Evolutionary conservation across 2,797 vertebrate genomes (phyloP), one percentile per base, ranked within the genome.

Genomic region (Uromys caudimaculatus): DNA sequence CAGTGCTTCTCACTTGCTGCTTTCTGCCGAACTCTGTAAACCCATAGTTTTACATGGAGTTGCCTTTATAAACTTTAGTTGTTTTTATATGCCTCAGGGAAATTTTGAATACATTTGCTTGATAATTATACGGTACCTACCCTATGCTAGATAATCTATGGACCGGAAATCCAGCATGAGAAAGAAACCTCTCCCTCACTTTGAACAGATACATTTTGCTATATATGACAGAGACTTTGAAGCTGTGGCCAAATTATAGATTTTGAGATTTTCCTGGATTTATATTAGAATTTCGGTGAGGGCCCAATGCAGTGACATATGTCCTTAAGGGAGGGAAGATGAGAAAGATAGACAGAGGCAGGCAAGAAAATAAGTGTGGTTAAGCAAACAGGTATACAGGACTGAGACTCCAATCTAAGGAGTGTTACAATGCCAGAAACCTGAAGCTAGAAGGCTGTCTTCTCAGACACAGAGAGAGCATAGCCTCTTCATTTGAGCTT

Each of bases 21-120:
- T 62, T 13, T 47, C 60, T 23, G 29, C 21, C 9, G 32, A 64
- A 64, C 6, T 35, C 3, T 64, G 0, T 79, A n/a, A 89, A 75
- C 41, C 92, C 73, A 86, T 16, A 89, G 14, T 91, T 90, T 93
- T 93, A 12, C 17, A 54, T 91, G 69, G 83, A 9, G 67, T 77
- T 84, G 17, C 82, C n/a, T 44, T n/a, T 56, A 14, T 19, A 32
- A 89, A 44, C 38, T 16, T 75, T 32, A 38, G 47, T 19, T 21
- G 84, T 76, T 50, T 91, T 77, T 69, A 35, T 84, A 41, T 67
- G 0, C 60, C 19, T 95, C 54, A 11, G 17, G 41, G 52, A 95
- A 94, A 23, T 88, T n/a, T 86, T 24, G 0, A 73, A 23, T 81
- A 3, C 58, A n/a, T 89, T 85, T 58, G 35, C 88, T 75, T 58